These are phyloP conservation scores for Triplophysa bombifrons DNA, from an alignment of 2,797 vertebrate genomes.

Conservation along the genomic window DNA sequence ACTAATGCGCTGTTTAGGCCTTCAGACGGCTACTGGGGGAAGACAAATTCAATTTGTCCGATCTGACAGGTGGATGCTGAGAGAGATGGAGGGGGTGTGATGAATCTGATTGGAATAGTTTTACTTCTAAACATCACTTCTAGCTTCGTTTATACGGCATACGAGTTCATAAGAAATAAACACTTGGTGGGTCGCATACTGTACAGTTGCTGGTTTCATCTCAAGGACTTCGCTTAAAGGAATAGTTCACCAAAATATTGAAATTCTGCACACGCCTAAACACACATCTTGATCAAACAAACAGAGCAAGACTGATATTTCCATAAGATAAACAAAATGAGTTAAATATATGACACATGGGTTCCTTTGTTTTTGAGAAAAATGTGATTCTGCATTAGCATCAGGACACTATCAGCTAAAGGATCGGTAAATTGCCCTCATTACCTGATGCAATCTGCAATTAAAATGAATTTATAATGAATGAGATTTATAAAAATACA, in stretches of 20 bases:
- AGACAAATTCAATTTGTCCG: conserved; percentile 83
- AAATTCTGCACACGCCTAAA: too few relatives aligned
- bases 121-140: conserved; percentile 61
- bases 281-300: not conserved
- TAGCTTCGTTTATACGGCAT: conserved; percentile 2
- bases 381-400: not conserved
- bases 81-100: conserved; percentile 19
- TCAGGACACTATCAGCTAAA: conserved; percentile 4
- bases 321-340: not conserved
- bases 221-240: not conserved
- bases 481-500: conserved; percentile 5
- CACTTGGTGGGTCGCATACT: not conserved
- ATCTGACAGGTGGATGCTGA: conserved; percentile 73
- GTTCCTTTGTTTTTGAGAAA: not conserved
- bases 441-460: conserved; percentile 45
- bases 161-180: conserved; percentile 9
- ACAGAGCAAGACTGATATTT: not conserved
- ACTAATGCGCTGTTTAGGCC: conserved; percentile 79
- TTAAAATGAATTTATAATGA: conserved; percentile 44
- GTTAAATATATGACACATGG: conserved; percentile 5
- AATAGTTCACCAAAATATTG: too few relatives aligned
- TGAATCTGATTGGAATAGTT: conserved; percentile 61
- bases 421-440: conserved; percentile 30
- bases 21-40: conserved; percentile 74
- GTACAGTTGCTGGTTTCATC: not conserved